These are phyloP conservation scores for Pelecanus crispus DNA, from an alignment of 2,113 vertebrate genomes.

Conservation along the genomic window DNA sequence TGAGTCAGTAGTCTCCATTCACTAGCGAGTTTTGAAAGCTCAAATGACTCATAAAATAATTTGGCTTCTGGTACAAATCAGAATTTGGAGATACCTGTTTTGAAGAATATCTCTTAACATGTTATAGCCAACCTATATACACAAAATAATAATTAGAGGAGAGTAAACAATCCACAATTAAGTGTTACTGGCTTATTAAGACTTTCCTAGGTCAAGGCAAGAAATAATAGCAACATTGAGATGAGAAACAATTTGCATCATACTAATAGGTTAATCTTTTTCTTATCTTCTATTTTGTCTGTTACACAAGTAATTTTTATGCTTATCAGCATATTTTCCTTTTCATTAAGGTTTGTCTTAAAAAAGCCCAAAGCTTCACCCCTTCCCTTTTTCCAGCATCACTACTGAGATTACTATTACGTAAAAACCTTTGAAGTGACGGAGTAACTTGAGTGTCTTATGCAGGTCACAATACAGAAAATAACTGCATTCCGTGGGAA, in stretches of 20 bases:
- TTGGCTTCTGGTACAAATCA: neutral
- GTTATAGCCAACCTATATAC: neutral
- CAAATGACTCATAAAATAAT: constrained; percentile 19
- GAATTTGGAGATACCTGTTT: neutral
- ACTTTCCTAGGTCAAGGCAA: neutral
- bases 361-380: neutral
- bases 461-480: neutral
- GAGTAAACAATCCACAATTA: neutral
- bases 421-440: neutral
- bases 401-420: neutral
- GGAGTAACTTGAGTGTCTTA: neutral
- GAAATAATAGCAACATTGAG: neutral
- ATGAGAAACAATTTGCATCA: neutral
- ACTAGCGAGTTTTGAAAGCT: neutral
- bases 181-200: neutral
- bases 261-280: neutral
- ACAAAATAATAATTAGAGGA: neutral
- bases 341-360: neutral
- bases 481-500: neutral
- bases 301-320: neutral
- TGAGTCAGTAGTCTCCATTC: neutral
- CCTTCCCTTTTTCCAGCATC: neutral
- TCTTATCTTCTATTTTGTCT: neutral
- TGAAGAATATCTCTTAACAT: neutral
- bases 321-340: neutral